These are phyloP conservation scores for Dasyprocta punctata DNA, from an alignment of 2,113 vertebrate genomes.

Conservation along the genomic window DNA sequence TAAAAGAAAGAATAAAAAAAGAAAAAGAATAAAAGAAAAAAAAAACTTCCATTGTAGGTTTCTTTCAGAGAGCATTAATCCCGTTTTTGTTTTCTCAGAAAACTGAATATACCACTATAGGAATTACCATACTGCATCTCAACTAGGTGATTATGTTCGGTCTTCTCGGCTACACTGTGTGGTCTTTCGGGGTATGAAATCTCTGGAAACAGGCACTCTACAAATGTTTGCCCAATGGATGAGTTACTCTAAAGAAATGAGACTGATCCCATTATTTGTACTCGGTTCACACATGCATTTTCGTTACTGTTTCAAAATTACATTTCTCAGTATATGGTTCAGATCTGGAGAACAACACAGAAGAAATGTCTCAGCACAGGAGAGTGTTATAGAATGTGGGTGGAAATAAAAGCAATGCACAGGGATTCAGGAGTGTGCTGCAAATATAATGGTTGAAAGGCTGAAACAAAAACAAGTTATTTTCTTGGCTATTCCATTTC, in stretches of 20 bases:
- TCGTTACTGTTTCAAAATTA: slow-evolving; percentile 60
- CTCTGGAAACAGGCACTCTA: not conserved
- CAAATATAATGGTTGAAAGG: not conserved
- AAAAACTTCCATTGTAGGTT: not conserved
- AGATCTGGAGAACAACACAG: not conserved
- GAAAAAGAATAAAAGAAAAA: not conserved
- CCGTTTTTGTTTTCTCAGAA: not conserved
- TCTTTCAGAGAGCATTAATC: not conserved
- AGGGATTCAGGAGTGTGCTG: not conserved
- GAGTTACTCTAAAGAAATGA: not conserved
- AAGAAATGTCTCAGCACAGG: not conserved
- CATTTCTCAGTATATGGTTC: slow-evolving; percentile 31
- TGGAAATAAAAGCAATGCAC: not conserved
- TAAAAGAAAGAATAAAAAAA: not conserved
- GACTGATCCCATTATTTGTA: slow-evolving; percentile 9
- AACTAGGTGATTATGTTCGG: slow-evolving; percentile 8
- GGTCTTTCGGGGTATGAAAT: not conserved
- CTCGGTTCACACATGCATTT: not conserved
- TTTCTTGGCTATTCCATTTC: slow-evolving; percentile 46
- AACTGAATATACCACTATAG: not conserved
- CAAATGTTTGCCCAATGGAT: not conserved
- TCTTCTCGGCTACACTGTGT: not conserved
- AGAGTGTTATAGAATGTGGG: not conserved
- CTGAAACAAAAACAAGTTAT: slow-evolving; percentile 1
- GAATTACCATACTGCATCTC: not conserved